Evolutionary conservation across 2,888 invertebrate genomes (phyloP), one percentile per base, ranked within the genome.

Genomic region (Ichneumoninae sp.): DNA sequence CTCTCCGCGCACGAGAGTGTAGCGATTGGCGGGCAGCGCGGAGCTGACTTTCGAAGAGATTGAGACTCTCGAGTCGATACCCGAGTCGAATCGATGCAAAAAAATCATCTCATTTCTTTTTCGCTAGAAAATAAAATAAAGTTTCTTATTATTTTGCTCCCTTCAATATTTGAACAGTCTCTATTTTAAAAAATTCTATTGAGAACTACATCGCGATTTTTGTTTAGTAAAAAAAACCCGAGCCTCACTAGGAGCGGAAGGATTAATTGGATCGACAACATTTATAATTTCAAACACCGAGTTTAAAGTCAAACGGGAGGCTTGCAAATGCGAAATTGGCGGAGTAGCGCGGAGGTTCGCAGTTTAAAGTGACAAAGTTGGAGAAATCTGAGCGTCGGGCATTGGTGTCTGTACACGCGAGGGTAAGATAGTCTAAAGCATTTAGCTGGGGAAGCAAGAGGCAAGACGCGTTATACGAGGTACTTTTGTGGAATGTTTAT

Each of bases 401-500:
- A 65, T 3, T 1, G 36, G 65, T 19, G 7, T 19, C n/a, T 19
- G n/a, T 10, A 36, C 40, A 40, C 40, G 33, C 65, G 19, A 33
- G 33, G 16, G 63, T 8, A 19, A 33, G 36, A 63, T 36, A 36
- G 16, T 63, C 8, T n/a, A 16, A 33, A 16, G n/a, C n/a, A 7
- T 36, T 54, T 19, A 71, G 22, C 33, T 5, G 54, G 5, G 36
- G 54, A 13, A 73, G 44, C 13, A 6, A 44, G 22, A 36, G 26
- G n/a, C 16, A 19, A 60, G 40, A 60, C 60, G 60, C 73, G 44
- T 73, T 60, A 70, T 87, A 88, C 86, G 87, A 88, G 76, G 86
- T 88, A 88, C 87, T 90, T 87, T 60, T 81, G 76, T 70, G 50
- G 82, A 86, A 87, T 88, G 89, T 90, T 89, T 90, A 88, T 90